Base-by-base conservation (phyloP, 2,888 invertebrate genomes). In the Callinectes sapidus region DNA sequence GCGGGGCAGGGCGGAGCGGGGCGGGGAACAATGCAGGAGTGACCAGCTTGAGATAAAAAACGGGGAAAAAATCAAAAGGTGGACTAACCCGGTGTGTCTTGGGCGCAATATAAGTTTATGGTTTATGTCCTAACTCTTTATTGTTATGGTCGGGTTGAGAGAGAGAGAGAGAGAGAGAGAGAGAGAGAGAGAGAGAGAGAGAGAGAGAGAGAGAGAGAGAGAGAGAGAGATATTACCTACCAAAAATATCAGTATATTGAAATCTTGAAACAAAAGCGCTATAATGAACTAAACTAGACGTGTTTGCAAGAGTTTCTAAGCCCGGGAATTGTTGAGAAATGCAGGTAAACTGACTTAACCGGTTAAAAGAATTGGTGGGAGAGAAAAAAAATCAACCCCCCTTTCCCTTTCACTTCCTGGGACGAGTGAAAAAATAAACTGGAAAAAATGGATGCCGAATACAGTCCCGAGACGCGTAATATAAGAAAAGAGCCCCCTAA, bases 91-190 rank as follows among this genome's bases (percentile, higher is more conserved):
- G 32, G 81, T 81, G 81, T 93, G 92, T 89, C 16, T 81, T 32
- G 32, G 92, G 92, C 88, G 42, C 42, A 61, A 91, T 93, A 93
- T 88, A 92, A 88, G 61, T 92, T 92, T 92, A 92, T 92, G 90
- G 92, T 88, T 92, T 92, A 92, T 92, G 92, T 92, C 92, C 92
- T 92, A 92, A 92, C 92, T 92, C 92, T 92, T 92, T 92, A 92
- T 92, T 90, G 92, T 91, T 91, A 89, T 93, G 92, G 92, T 91
- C 85, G 91, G 89, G 91, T 93, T 71, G 81, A 81, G 81, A 81
- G 81, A 81, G 81, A 81, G 81, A 81, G 81, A 81, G 81, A 81
- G 81, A 81, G 81, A 81, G 81, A 81, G 81, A 81, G 81, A 81
- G 81, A 81, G 81, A 81, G 81, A 81, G 81, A 81, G 81, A 81